Conservation (phyloP, 2,113 vertebrate species). For the Jaculus jaculus region DNA sequence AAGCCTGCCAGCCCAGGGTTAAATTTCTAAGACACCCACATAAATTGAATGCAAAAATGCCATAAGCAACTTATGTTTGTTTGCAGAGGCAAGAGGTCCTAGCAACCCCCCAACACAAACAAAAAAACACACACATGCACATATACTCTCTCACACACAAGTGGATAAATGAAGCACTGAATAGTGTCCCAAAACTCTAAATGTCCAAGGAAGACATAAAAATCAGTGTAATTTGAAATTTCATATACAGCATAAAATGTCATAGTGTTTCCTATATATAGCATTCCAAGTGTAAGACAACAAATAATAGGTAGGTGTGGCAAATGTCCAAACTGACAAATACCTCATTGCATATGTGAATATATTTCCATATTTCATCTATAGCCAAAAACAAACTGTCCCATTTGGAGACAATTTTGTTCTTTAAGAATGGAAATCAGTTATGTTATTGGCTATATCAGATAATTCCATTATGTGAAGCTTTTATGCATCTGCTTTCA, state of each 20-base stretch:
- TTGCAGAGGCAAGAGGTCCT: too few relatives aligned
- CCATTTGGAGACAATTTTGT: not conserved
- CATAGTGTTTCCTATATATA: not conserved
- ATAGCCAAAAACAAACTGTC: not conserved
- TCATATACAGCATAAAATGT: not conserved
- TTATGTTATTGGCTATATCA: slow-evolving; percentile 17
- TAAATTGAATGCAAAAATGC: too few relatives aligned
- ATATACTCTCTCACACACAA: too few relatives aligned
- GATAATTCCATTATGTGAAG: not conserved
- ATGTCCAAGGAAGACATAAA: slow-evolving; percentile 15
- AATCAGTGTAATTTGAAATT: not conserved
- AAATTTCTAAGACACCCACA: too few relatives aligned
- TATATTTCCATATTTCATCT: not conserved
- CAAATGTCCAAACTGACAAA: not conserved
- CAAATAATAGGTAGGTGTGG: not conserved
- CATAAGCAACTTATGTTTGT: too few relatives aligned
- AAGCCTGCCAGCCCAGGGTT: too few relatives aligned
- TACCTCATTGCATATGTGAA: not conserved
- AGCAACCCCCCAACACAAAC: too few relatives aligned
- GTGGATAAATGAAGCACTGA: not conserved
- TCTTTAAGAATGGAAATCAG: not conserved
- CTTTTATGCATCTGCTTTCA: not conserved
- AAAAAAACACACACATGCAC: too few relatives aligned
- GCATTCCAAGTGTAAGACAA: not conserved
- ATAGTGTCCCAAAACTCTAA: slow-evolving; percentile 7